Evolutionary conservation across 2,888 invertebrate species (phyloP).

Genomic region (Himalopsyche kuldschensis): DNA sequence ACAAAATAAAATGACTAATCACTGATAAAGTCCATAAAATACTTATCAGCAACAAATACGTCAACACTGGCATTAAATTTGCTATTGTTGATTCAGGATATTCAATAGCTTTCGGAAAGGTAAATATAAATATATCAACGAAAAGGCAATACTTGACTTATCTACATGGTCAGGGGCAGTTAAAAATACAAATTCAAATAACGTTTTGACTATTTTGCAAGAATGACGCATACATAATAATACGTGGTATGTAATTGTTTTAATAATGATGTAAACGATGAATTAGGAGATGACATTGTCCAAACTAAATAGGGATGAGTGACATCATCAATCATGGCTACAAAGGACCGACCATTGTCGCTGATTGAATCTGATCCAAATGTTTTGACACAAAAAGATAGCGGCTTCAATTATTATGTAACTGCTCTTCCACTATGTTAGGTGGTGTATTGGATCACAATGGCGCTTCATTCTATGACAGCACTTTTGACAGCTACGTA

Average conservation of each 20-base stretch:
- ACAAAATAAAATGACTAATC: no score
- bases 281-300: neutral
- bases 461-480: neutral
- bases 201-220: neutral
- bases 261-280: neutral
- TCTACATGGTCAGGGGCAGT: no score
- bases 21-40: no score
- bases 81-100: no score
- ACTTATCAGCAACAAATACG: no score
- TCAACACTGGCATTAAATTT: no score
- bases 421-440: neutral
- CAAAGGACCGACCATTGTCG: neutral
- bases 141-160: no score
- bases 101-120: no score
- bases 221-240: neutral
- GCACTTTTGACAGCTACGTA: neutral
- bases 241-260: neutral
- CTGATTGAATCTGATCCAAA: neutral
- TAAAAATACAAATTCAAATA: neutral
- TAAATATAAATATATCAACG: no score
- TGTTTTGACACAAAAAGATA: slow-evolving; percentile 8
- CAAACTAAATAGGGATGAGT: neutral
- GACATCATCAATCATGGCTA: neutral
- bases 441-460: neutral
- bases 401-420: neutral